Percentiles rank a stretch among this genome's conserved stretches.
These are phyloP conservation scores for Rhabdophis nuchalis DNA, from an alignment of 2,797 vertebrate species.

Conservation along the genomic window DNA sequence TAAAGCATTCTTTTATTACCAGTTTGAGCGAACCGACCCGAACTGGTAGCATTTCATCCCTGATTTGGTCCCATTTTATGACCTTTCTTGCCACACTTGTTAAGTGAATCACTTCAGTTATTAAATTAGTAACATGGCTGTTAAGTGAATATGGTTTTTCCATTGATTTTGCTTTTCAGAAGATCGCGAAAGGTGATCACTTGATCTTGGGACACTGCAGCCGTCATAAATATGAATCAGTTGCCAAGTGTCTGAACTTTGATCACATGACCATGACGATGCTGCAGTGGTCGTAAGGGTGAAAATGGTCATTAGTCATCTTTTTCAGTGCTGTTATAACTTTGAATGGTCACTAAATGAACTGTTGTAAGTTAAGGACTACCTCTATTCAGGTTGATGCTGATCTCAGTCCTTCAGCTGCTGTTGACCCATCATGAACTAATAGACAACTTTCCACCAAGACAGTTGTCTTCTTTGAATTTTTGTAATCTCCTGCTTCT, in stretches of 20 bases:
- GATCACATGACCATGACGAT: background rate
- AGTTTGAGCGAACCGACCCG: too few species aligned
- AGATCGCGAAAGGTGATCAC: background rate
- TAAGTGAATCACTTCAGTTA: background rate
- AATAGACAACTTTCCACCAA: background rate
- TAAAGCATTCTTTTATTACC: too few species aligned
- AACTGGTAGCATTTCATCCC: too few species aligned
- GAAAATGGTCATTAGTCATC: background rate
- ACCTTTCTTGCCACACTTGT: too few species aligned
- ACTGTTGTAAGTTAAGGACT: too few species aligned
- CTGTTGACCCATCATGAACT: background rate
- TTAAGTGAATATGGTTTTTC: background rate
- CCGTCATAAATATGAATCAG: background rate
- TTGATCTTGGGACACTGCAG: background rate
- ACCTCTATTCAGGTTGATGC: background rate
- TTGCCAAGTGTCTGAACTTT: background rate
- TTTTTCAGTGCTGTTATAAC: background rate
- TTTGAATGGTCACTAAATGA: too few species aligned
- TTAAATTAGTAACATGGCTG: background rate
- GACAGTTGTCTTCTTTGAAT: background rate
- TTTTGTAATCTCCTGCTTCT: background rate
- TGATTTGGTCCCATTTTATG: too few species aligned
- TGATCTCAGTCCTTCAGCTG: background rate
- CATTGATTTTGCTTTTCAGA: background rate
- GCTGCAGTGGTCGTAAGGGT: background rate